Evolutionary conservation across 2,113 vertebrate genomes (phyloP), one percentile per base, ranked within the genome.

Genomic region (Hucho hucho): DNA sequence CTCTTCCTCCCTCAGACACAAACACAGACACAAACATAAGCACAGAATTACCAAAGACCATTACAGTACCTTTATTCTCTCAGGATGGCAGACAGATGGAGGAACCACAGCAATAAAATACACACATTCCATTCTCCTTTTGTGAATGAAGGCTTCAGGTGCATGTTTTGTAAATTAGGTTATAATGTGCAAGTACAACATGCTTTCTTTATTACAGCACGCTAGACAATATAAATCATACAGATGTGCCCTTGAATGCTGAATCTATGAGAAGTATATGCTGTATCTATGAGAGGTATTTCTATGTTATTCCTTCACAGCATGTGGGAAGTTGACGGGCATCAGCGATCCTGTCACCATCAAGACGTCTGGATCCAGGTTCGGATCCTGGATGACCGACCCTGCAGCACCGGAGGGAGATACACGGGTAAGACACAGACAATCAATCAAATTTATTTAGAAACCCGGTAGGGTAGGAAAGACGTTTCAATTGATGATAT

Each of bases 371-470:
- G 98, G 98, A 63, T 98, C 98, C 7, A 92, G 98, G 81, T 99
- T 98, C 0, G 98, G 98, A 47, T 98, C 98, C 14, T 99, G 97
- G 97, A 99, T 99, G 97, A 99, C 96, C 0, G 97, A 99, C 75
- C 97, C 97, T 1, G 89, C 96, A 71, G 97, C 97, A 24, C 95
- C 96, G 0, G 97, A 98, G 88, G 97, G 96, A 69, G 97, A 99
- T 56, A 98, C 94, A 67, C 93, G 96, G 94, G 97, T 99, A 92
- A 43, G 9, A 43, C 9, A 11, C 9, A 43, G 37, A 43, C 37
- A 43, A 43, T 43, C 9, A 43, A 43, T 43, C 37, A 12, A 0
- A 43, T 43, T 12, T 43, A 11, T 37, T 37, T 37, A 37, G 9
- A 43, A 11, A 11, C 9, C 37, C 9, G 37, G 37, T 43, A 43